These are phyloP conservation scores for Penaeus indicus DNA, from an alignment of 1,140 invertebrate genomes.

Conservation along the genomic window DNA sequence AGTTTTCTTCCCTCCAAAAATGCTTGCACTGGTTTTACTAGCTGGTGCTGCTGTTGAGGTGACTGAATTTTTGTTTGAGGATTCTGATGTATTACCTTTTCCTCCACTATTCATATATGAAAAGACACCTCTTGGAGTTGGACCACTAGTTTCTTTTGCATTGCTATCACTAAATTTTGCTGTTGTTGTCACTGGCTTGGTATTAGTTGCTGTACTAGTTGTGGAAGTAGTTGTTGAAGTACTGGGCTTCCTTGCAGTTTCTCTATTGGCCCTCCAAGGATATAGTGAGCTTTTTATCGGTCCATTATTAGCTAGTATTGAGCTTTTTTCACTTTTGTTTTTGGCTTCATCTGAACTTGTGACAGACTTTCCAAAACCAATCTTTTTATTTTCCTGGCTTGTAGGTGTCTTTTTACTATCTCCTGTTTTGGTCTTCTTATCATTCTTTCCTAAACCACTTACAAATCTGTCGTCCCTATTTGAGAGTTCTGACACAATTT, in stretches of 20 bases:
- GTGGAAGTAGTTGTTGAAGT: constrained; percentile 18
- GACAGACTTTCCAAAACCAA: not conserved
- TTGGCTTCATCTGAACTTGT: not conserved
- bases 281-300: constrained; percentile 49
- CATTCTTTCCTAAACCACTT: constrained; percentile 48
- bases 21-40: not conserved
- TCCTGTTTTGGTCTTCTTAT: not conserved
- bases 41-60: not conserved
- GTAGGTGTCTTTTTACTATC: not conserved
- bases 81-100: not conserved
- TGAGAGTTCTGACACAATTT: constrained; percentile 65
- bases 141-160: constrained; percentile 31
- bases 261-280: constrained; percentile 35
- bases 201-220: not conserved
- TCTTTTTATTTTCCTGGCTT: constrained; percentile 15
- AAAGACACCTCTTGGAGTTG: constrained; percentile 49
- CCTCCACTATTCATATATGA: constrained; percentile 41
- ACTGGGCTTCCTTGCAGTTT: constrained; percentile 19
- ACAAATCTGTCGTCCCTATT: constrained; percentile 59
- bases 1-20: not conserved
- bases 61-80: not conserved
- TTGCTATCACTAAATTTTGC: not conserved
- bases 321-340: not conserved
- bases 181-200: constrained; percentile 1
- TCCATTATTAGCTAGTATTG: not conserved